A percentile compares a stretch with the other conserved stretches of the same genome.
Conservation (phyloP, 2,113 vertebrate species). For the Brachyistius frenatus region DNA sequence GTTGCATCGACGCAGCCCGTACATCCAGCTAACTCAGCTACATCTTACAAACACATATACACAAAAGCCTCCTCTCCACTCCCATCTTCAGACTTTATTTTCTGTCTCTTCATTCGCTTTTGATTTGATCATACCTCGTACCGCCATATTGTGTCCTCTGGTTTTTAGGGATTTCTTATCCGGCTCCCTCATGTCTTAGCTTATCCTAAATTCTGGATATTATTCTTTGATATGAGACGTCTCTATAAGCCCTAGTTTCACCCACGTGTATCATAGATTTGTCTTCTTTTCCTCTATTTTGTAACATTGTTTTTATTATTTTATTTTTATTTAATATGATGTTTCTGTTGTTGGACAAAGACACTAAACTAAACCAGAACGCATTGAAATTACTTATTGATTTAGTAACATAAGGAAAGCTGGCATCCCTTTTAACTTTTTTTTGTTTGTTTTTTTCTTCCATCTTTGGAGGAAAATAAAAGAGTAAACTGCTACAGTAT, state of each 20-base stretch:
- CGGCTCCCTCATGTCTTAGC: neutral
- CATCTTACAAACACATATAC: conserved; percentile 16
- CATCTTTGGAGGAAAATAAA: neutral
- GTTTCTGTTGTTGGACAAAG: too few species aligned
- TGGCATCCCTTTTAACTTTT: too few species aligned
- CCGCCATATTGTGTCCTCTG: neutral
- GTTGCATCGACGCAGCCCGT: conserved; percentile 17
- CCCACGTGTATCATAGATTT: too few species aligned
- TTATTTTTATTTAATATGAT: too few species aligned
- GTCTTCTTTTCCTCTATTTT: too few species aligned
- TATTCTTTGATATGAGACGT: too few species aligned
- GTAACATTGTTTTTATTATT: too few species aligned
- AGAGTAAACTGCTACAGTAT: neutral
- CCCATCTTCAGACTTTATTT: neutral
- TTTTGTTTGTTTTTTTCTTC: too few species aligned
- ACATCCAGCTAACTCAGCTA: conserved; percentile 23
- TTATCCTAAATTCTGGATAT: too few species aligned
- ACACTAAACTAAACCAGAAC: too few species aligned
- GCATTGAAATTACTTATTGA: too few species aligned
- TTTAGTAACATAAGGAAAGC: too few species aligned
- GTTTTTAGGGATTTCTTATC: neutral
- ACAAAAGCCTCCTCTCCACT: neutral
- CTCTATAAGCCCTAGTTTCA: neutral
- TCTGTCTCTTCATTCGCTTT: neutral
- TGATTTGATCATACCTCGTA: conserved; percentile 13